Percentiles rank a stretch among this genome's conserved stretches.
These are phyloP conservation scores for Gallinago jamesoni DNA, from an alignment of 2,113 vertebrate genomes.

Conservation along the genomic window DNA sequence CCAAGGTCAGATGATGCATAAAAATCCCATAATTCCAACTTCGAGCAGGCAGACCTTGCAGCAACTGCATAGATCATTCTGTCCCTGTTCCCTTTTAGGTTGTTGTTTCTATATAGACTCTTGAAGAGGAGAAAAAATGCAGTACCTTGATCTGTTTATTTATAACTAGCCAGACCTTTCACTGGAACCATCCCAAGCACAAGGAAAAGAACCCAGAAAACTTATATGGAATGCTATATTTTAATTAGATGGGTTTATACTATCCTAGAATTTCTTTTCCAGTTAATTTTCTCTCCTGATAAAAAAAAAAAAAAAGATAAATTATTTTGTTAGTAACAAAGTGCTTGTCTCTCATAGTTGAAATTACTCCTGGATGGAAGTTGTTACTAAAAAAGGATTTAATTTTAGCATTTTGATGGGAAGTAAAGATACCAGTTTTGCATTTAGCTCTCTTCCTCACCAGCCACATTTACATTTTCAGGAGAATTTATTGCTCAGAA, in stretches of 20 bases:
- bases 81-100: not conserved
- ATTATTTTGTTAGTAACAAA: not conserved
- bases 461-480: not conserved
- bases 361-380: not conserved
- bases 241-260: not conserved
- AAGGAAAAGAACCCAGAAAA: not conserved
- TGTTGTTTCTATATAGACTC: not conserved
- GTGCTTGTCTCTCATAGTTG: not conserved
- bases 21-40: not conserved
- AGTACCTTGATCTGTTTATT: conserved; percentile 32
- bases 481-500: not conserved
- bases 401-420: not conserved
- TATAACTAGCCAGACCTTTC: conserved; percentile 1
- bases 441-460: not conserved
- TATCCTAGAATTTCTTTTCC: not conserved
- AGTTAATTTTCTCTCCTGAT: not conserved
- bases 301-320: not conserved
- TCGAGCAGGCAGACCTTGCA: not conserved
- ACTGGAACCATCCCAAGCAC: not conserved
- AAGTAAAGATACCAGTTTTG: not conserved
- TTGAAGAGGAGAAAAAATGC: not conserved
- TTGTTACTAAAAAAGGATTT: not conserved
- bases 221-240: not conserved
- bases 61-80: not conserved
- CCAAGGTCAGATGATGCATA: not conserved